A percentile compares a stretch with the other conserved stretches of the same genome.
Evolutionary conservation across 2,888 invertebrate species (phyloP).

Genomic region (Epirrhoe tristata): DNA sequence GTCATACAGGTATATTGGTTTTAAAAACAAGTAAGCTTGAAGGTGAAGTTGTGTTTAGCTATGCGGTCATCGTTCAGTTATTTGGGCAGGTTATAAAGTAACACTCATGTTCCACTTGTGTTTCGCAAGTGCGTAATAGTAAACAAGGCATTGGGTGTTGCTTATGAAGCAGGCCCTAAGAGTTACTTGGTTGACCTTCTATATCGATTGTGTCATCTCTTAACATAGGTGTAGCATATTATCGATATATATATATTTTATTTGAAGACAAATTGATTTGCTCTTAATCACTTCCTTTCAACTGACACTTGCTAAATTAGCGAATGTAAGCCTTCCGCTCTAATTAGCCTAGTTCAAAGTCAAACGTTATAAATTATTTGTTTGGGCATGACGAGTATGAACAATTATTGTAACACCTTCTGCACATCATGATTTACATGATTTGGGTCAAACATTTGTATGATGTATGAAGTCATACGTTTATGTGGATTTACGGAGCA

Average conservation of each 20-base stretch:
- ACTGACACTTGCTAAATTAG: conserved; percentile 3
- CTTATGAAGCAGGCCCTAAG: conserved; percentile 35
- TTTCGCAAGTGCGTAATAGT: conserved; percentile 60
- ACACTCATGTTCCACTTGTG: conserved; percentile 47
- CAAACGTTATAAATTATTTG: conserved; percentile 18
- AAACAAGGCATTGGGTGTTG: conserved; percentile 35
- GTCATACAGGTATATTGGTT: conserved; percentile 39
- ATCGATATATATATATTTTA: conserved; percentile 1
- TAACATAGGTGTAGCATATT: conserved; percentile 28
- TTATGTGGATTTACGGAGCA: conserved; percentile 56
- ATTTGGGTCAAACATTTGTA: conserved; percentile 49
- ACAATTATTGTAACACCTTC: conserved; percentile 33
- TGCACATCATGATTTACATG: conserved; percentile 44
- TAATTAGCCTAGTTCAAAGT: conserved; percentile 13
- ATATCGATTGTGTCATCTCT: conserved; percentile 41
- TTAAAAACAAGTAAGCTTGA: conserved; percentile 56
- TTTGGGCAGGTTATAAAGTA: conserved; percentile 60
- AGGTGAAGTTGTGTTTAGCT: conserved; percentile 67
- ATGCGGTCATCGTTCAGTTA: conserved; percentile 77
- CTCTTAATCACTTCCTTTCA: conserved; percentile 12
- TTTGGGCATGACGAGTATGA: conserved; percentile 21
- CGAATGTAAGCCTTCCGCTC: conserved; percentile 15
- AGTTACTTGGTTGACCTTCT: conserved; percentile 31
- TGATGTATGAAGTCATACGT: conserved; percentile 58
- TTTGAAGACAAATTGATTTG: conserved; percentile 1